Evolutionary conservation across 2,113 vertebrate species (phyloP).

Genomic region (Mixornis gularis): DNA sequence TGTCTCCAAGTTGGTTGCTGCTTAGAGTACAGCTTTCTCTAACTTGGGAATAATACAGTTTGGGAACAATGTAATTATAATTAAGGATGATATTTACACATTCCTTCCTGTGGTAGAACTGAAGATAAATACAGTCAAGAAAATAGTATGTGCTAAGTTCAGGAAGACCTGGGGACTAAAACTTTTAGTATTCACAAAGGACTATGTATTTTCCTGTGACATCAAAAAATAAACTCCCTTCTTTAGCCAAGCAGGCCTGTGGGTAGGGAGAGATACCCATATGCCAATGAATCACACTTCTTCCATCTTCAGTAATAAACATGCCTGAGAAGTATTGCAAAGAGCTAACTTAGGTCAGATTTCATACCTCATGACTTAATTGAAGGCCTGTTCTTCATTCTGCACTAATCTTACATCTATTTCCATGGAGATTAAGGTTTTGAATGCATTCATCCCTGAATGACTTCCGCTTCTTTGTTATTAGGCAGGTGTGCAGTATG

Average conservation of each 20-base stretch:
- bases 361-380: constrained; percentile 6
- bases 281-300: background rate
- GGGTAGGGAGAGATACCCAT: background rate
- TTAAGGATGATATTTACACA: background rate
- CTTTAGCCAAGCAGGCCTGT: background rate
- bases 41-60: background rate
- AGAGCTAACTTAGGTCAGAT: background rate
- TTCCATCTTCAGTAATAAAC: background rate
- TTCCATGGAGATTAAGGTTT: background rate
- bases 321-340: background rate
- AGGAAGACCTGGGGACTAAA: background rate
- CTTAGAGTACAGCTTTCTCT: background rate
- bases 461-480: constrained; percentile 17
- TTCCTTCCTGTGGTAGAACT: background rate
- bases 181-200: background rate
- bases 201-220: background rate
- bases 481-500: background rate
- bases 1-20: background rate
- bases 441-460: background rate
- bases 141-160: background rate
- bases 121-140: background rate
- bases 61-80: background rate
- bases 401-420: background rate
- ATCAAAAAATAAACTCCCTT: background rate
- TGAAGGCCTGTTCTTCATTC: background rate